Base-by-base conservation (phyloP, 2,113 vertebrate species). In the Poeciliopsis occidentalis region DNA sequence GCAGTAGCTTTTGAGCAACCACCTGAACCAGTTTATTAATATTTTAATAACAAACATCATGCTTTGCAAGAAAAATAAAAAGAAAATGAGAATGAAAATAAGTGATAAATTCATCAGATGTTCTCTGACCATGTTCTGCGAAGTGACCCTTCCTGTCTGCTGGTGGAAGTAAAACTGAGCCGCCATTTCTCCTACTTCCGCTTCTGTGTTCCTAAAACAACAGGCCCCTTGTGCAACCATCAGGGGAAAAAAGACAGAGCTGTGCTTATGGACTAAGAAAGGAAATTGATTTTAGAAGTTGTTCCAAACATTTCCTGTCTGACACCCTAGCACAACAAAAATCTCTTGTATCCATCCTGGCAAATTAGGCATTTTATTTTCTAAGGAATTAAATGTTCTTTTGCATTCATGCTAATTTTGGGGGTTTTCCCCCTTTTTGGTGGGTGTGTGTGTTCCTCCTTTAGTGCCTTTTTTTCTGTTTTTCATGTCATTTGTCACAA, bases 211-310 rank as follows among this genome's bases (percentile, higher is more conserved):
- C 3, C 0, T n/a, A 44, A 51, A 78, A 80, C 69, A 79, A 70
- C 74, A 41, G 75, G 71, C 78, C 37, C 63, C 27, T 62, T 83
- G 47, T 78, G 27, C 29, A 47, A 82, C 69, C 39, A 30, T 69
- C 44, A 64, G 30, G 60, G 60, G 64, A 67, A 24, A 61, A 37
- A 47, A 47, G 44, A 47, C 44, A 73, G 47, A 60, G 65, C 75
- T 24, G 2, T 1, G 2, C 26, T 19, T 39, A 61, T 47, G 17
- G 44, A 47, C 17, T 47, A 19, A 47, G 24, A 57, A 57, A 57
- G 51, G 24, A 57, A 57, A 57, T 10, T 10, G 51, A 57, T 22
- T 24, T 57, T 24, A n/a, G 22, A 57, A 57, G 22, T 57, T 22
- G 22, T 57, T 8, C 24, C 7, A 5, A 19, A 47, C 17, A 17